Evolutionary conservation across 2,888 invertebrate genomes (phyloP).

Genomic region (Thalpophila matura): DNA sequence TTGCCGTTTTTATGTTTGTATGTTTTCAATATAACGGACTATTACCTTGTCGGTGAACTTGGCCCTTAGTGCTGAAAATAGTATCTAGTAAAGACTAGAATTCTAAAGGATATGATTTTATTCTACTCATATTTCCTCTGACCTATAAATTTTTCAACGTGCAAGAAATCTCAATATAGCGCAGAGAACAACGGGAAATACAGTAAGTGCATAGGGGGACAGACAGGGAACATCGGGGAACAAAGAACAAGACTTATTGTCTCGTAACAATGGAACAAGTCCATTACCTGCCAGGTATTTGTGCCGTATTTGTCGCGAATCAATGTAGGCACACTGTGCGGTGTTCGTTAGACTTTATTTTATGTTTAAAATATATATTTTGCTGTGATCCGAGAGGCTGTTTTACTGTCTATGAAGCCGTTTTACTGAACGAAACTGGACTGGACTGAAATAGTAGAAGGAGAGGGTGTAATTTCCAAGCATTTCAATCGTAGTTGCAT

Average conservation of each 20-base stretch:
- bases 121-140: conserved; percentile 1
- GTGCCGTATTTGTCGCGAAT: conserved; percentile 48
- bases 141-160: conserved; percentile 38
- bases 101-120: neutral
- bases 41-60: no score
- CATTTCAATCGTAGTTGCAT: no score
- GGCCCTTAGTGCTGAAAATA: no score
- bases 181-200: conserved; percentile 30
- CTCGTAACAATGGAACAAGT: conserved; percentile 66
- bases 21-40: no score
- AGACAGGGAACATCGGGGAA: conserved; percentile 48
- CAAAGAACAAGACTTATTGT: conserved; percentile 71
- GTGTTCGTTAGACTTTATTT: conserved; percentile 24
- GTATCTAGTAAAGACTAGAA: no score
- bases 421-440: no score
- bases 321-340: conserved; percentile 42
- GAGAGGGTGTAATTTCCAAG: neutral
- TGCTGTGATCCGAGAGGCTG: conserved; percentile 27
- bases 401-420: no score
- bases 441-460: no score
- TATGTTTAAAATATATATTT: neutral
- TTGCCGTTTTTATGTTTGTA: no score
- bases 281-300: conserved; percentile 62
- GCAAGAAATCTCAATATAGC: conserved; percentile 32
- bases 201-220: conserved; percentile 47